Percentiles rank a stretch among this genome's conserved stretches.
These are phyloP conservation scores for Marasmarcha lunaedactyla DNA, from an alignment of 2,888 invertebrate species.

Conservation along the genomic window DNA sequence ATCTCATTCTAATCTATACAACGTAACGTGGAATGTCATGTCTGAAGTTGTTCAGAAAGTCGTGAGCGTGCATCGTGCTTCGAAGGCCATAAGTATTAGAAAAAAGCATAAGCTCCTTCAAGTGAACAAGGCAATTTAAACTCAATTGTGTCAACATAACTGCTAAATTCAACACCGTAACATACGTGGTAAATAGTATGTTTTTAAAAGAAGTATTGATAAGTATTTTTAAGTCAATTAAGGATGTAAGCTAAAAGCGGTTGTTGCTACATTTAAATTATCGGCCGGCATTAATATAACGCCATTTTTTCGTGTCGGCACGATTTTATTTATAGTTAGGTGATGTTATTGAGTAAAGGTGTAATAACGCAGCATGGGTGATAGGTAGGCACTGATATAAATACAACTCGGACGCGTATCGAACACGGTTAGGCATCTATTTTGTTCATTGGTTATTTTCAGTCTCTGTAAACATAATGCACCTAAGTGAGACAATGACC, in stretches of 20 bases:
- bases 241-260: constrained; percentile 71
- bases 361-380: constrained; percentile 46
- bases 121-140: constrained; percentile 2
- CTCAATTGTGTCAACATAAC: constrained; percentile 15
- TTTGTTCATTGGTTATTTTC: too few species aligned
- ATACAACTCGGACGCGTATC: constrained; percentile 23
- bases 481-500: too few species aligned
- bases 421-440: too few species aligned
- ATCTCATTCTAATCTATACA: constrained; percentile 69
- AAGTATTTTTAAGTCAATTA: constrained; percentile 72
- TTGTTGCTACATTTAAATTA: constrained; percentile 72
- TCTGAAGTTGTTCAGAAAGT: constrained; percentile 71
- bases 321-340: constrained; percentile 51
- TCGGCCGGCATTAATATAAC: constrained; percentile 69
- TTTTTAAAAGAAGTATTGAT: constrained; percentile 46
- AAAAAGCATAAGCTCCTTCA: constrained; percentile 35
- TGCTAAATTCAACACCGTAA: too few species aligned
- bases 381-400: constrained; percentile 20
- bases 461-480: too few species aligned
- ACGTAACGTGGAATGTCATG: constrained; percentile 71
- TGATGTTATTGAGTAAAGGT: constrained; percentile 42
- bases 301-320: constrained; percentile 69
- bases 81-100: constrained; percentile 35
- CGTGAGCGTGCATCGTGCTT: constrained; percentile 71
- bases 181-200: constrained; percentile 10